phyloP scores from a whole-genome alignment of 2,888 invertebrate species.

The Imbricaverruca yamaguchii region DNA sequence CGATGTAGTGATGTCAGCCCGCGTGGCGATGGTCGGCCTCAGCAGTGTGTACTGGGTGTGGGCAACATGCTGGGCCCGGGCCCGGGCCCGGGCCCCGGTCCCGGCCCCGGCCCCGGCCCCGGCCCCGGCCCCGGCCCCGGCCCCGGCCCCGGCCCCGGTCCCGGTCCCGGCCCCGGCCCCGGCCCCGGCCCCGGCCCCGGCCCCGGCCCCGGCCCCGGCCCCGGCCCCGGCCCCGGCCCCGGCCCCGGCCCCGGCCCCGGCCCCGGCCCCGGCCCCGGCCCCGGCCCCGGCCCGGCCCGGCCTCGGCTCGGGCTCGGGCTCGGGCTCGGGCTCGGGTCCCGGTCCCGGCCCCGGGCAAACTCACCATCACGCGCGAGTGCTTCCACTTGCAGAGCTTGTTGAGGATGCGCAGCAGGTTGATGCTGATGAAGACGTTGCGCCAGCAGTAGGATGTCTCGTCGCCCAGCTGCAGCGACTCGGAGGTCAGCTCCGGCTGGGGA shows the following conservation, averaged over 20 bases:
- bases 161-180: background rate
- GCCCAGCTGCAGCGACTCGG: constrained; percentile 80
- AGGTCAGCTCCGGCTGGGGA: constrained; percentile 88
- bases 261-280: too few relatives aligned
- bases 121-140: background rate
- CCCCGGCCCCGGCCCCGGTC: background rate
- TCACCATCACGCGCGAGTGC: constrained; percentile 83
- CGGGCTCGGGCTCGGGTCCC: too few relatives aligned
- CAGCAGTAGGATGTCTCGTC: constrained; percentile 74
- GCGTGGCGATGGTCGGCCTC: too few relatives aligned
- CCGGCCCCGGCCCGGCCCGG: background rate
- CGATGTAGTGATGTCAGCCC: too few relatives aligned
- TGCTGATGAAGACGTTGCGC: constrained; percentile 97
- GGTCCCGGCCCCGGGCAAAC: too few relatives aligned
- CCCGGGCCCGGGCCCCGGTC: background rate
- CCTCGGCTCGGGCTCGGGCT: background rate
- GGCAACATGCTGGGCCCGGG: too few relatives aligned
- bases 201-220: background rate
- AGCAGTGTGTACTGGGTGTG: too few relatives aligned
- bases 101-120: background rate
- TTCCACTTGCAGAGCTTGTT: constrained; percentile 99
- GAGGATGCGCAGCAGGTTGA: constrained; percentile 88
- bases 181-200: too few relatives aligned
- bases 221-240: background rate
- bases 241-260: background rate